Percentiles rank a stretch among this genome's conserved stretches.
These are phyloP conservation scores for Bombycilla garrulus DNA, from an alignment of 2,113 vertebrate genomes.

Conservation along the genomic window DNA sequence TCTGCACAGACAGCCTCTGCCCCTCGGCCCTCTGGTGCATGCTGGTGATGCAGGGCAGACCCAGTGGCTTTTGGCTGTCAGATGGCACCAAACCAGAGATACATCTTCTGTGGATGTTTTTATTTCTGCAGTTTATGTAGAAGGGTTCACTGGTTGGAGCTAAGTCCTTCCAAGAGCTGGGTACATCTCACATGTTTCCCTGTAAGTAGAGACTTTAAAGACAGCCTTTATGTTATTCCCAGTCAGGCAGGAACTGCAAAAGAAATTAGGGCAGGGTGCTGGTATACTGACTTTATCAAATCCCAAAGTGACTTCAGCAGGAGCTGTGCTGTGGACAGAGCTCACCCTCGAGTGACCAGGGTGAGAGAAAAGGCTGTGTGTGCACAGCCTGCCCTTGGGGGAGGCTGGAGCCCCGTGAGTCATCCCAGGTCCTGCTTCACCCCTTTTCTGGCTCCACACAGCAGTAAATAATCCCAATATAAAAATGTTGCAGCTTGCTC, in stretches of 20 bases:
- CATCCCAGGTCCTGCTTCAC: neutral
- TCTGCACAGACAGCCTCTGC: neutral
- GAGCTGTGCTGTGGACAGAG: neutral
- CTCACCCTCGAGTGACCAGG: fast-evolving
- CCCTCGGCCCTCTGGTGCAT: neutral
- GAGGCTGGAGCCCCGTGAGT: fast-evolving
- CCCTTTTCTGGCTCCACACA: neutral
- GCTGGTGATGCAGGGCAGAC: neutral
- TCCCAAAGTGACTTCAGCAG: neutral
- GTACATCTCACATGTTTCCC: neutral
- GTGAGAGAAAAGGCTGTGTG: neutral
- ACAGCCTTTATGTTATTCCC: neutral
- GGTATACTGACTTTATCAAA: neutral
- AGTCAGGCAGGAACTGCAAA: neutral
- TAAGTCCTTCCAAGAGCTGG: neutral
- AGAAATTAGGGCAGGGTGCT: neutral
- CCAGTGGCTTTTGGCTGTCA: neutral
- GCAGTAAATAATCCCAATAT: neutral
- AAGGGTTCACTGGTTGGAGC: neutral
- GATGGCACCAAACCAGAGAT: neutral
- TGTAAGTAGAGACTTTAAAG: neutral
- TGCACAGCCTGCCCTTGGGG: neutral
- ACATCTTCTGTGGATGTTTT: neutral
- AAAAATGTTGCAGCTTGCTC: neutral
- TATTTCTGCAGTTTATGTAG: neutral